phyloP scores from a whole-genome alignment of 2,797 vertebrate species.

The Sphenodon punctatus region DNA sequence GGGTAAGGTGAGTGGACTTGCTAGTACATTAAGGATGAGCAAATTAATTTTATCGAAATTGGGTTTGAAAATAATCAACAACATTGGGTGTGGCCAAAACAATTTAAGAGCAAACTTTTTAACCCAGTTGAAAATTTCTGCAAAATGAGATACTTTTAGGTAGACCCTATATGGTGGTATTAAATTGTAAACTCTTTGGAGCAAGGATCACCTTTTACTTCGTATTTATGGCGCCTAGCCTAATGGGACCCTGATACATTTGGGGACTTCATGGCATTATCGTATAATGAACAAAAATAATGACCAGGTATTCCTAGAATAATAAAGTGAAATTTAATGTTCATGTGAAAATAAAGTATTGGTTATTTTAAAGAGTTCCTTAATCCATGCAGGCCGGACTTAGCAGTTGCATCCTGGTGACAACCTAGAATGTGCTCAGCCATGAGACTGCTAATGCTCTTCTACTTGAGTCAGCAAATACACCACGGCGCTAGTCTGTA shows the following conservation, averaged over 20 bases:
- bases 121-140: neutral
- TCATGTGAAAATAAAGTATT: neutral
- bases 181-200: neutral
- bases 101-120: fast-evolving
- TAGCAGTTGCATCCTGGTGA: too few species aligned
- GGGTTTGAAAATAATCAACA: too few species aligned
- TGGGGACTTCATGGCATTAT: neutral
- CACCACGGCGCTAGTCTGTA: too few species aligned
- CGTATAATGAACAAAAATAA: too few species aligned
- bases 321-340: neutral
- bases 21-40: neutral
- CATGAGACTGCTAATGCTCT: too few species aligned
- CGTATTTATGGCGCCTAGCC: neutral
- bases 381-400: neutral
- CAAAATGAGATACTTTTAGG: neutral
- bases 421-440: too few species aligned
- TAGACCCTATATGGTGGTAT: neutral
- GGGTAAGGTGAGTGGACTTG: neutral
- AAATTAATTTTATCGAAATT: neutral
- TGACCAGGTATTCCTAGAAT: neutral
- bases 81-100: too few species aligned
- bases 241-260: neutral
- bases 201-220: neutral
- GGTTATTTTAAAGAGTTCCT: neutral
- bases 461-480: too few species aligned